Base-by-base conservation (phyloP, 2,113 vertebrate species). In the Ptilonorhynchus violaceus region DNA sequence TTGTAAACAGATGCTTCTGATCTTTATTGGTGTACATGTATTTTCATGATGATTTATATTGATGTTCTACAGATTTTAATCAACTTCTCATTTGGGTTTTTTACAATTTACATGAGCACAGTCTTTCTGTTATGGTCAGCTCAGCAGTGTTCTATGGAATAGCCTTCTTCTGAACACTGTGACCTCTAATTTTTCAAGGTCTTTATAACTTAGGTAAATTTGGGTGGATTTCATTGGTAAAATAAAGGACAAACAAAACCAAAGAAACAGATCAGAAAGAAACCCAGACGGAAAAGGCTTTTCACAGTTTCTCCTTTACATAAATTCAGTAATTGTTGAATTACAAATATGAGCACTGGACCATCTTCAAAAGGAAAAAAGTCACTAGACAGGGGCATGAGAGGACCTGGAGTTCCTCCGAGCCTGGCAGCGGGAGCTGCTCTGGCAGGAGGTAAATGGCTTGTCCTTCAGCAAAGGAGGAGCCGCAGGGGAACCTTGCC, bases 1-100 rank as follows among this genome's bases (percentile, higher is more conserved):
- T 85, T 95, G 85, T 94, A 96, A 94, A 92, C 86, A 88, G 42
- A 44, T 1, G 2, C 24, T 85, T 83, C 27, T 42, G 33, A 83
- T 78, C 10, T 56, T 15, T 74, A 89, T 33, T 78, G 15, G 31
- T 74, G 37, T 64, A 66, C 24, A 2, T 44, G 44, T 90, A 24
- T 95, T 91, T 93, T 84, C 86, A 30, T 81, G 75, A 70, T 87
- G 60, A 91, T 91, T 91, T 95, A 72, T 79, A 53, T 17, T 81
- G 78, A 37, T 69, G 62, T 47, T 89, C 15, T 80, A 27, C 64
- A 56, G n/a, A 52, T 89, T 96, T 96, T 96, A 91, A 89, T 96
- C 80, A 78, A 9, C 42, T 88, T 59, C 28, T 86, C 39, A 53
- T 89, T 74, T 55, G 60, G 28, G 7, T n/a, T 93, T 88, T 89